Conservation (phyloP, 1,140 invertebrate species). For the Diuraphis noxia region DNA sequence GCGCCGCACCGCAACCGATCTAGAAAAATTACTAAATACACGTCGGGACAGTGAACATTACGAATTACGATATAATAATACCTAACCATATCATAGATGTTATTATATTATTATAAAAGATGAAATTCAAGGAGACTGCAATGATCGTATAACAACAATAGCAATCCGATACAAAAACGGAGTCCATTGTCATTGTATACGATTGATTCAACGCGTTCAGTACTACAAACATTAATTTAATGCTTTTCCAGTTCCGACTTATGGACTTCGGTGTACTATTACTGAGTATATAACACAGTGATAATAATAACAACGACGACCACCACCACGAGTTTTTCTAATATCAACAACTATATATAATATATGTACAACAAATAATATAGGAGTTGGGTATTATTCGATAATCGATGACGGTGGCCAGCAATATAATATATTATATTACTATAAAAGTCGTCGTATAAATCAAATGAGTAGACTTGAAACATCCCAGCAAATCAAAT, state of each 20-base stretch:
- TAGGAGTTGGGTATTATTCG: neutral
- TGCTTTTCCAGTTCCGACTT: neutral
- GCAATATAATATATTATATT: neutral
- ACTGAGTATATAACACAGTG: neutral
- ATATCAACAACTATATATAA: neutral
- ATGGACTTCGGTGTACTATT: neutral
- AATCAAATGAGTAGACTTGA: neutral
- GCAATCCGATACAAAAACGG: neutral
- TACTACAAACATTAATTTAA: neutral
- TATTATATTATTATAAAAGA: neutral
- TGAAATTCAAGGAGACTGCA: neutral
- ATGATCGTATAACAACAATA: neutral
- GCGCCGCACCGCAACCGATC: neutral
- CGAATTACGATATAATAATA: neutral
- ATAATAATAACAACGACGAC: no score
- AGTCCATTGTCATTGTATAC: neutral
- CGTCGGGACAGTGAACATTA: neutral
- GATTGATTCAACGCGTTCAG: neutral
- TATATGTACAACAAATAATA: neutral
- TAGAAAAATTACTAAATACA: neutral
- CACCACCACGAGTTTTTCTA: neutral
- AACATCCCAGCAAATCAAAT: neutral
- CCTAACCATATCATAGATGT: neutral
- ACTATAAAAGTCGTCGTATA: neutral
- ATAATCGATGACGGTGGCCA: neutral